phyloP scores from a whole-genome alignment of 2,797 vertebrate genomes.

The Catamblyrhynchus diadema region DNA sequence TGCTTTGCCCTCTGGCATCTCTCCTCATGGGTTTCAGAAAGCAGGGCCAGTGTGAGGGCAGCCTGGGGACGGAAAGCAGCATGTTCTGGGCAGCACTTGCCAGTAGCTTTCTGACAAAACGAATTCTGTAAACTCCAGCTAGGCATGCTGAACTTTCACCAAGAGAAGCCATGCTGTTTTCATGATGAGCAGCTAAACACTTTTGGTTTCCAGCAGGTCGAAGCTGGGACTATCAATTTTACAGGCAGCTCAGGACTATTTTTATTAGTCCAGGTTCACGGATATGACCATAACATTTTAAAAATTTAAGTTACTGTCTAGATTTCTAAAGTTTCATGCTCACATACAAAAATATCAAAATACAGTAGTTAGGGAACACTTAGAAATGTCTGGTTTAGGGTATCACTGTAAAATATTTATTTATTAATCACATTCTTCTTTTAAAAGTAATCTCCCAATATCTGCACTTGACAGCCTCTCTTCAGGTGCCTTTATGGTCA shows the following conservation, averaged over 20 bases:
- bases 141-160: not conserved
- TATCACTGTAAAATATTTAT: not conserved
- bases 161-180: not conserved
- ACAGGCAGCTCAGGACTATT: not conserved
- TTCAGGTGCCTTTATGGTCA: not conserved
- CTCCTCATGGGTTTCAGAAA: not conserved
- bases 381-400: not conserved
- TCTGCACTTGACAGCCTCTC: not conserved
- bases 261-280: not conserved
- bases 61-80: not conserved
- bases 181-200: not conserved
- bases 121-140: not conserved
- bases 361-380: not conserved
- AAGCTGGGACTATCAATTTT: not conserved
- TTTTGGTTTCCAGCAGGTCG: not conserved
- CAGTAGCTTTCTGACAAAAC: not conserved
- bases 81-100: rapidly evolving
- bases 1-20: not conserved
- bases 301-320: not conserved
- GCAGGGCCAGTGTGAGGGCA: not conserved
- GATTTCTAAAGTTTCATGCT: not conserved
- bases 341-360: not conserved
- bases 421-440: not conserved
- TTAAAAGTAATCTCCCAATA: not conserved
- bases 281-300: not conserved